Conservation (phyloP, 2,888 invertebrate genomes). For the Pyrgus malvae region DNA sequence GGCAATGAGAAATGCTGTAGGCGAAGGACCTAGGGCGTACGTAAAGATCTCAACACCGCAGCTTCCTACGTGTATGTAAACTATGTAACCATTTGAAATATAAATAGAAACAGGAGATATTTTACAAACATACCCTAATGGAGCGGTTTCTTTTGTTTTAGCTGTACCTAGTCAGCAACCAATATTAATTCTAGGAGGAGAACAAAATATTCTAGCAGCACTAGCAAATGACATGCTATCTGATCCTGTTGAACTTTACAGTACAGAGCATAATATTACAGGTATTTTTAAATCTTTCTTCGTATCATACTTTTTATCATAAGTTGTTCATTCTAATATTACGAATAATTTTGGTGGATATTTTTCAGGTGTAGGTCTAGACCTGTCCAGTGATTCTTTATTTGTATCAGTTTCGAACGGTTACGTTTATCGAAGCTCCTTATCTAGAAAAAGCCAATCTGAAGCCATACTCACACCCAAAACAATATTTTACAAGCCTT, state of each 20-base stretch:
- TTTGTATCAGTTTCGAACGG: slow-evolving; percentile 90
- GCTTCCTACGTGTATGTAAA: slow-evolving; percentile 82
- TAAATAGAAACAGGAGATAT: too few relatives aligned
- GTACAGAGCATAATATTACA: slow-evolving; percentile 74
- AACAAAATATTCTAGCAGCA: slow-evolving; percentile 85
- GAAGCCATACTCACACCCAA: slow-evolving; percentile 80
- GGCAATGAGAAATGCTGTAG: slow-evolving; percentile 89
- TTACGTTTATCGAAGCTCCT: slow-evolving; percentile 80
- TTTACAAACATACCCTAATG: too few relatives aligned
- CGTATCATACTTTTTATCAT: too few relatives aligned
- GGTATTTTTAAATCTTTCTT: slow-evolving; percentile 46
- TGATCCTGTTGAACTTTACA: slow-evolving; percentile 85
- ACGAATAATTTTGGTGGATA: too few relatives aligned
- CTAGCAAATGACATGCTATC: slow-evolving; percentile 85
- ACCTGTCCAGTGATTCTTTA: slow-evolving; percentile 86
- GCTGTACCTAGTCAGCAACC: slow-evolving; percentile 86
- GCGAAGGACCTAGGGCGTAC: slow-evolving; percentile 88
- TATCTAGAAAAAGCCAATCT: slow-evolving; percentile 67
- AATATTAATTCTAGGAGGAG: slow-evolving; percentile 85
- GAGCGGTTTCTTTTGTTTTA: too few relatives aligned
- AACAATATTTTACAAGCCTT: slow-evolving; percentile 83
- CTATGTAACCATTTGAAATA: background rate
- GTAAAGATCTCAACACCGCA: slow-evolving; percentile 85
- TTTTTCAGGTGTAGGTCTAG: slow-evolving; percentile 87
- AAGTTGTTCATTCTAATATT: too few relatives aligned